Conservation (phyloP, 2,113 vertebrate genomes). For the Paraplagusia blochii region DNA sequence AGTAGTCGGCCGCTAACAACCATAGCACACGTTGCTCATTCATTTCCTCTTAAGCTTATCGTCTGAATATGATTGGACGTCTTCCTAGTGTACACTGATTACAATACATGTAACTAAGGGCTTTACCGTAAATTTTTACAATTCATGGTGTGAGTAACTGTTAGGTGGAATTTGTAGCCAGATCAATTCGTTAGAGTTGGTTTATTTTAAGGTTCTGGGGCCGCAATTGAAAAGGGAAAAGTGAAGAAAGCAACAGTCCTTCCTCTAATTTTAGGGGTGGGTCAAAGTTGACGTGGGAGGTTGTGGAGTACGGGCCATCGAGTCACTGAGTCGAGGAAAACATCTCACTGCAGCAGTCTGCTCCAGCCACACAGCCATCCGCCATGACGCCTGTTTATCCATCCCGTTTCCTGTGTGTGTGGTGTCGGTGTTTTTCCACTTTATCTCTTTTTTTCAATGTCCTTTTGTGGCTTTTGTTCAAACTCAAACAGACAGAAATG, state of each 20-base stretch:
- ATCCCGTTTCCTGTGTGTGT: conserved; percentile 47
- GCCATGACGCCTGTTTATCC: conserved; percentile 58
- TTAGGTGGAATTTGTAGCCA: no score
- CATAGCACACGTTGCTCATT: not conserved
- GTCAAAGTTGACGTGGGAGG: conserved; percentile 37
- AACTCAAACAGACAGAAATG: no score
- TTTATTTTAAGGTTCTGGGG: no score
- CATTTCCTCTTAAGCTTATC: conserved; percentile 21
- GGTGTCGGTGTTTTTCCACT: conserved; percentile 1
- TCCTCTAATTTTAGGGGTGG: conserved; percentile 37
- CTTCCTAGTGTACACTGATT: not conserved
- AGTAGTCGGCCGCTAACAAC: not conserved
- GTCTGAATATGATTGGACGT: not conserved
- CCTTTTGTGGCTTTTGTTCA: not conserved
- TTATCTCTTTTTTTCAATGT: no score
- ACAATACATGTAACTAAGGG: no score
- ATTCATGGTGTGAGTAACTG: no score
- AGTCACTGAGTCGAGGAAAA: conserved; percentile 46
- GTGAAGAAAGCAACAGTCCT: conserved; percentile 19
- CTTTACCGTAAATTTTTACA: no score
- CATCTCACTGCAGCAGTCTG: conserved; percentile 23
- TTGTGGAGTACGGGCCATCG: conserved; percentile 27
- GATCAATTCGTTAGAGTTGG: no score
- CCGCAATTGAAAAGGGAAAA: not conserved
- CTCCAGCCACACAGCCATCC: conserved; percentile 40